Evolutionary conservation across 1,140 invertebrate genomes (phyloP), one percentile per base, ranked within the genome.

Genomic region (Drosophila tropicalis): DNA sequence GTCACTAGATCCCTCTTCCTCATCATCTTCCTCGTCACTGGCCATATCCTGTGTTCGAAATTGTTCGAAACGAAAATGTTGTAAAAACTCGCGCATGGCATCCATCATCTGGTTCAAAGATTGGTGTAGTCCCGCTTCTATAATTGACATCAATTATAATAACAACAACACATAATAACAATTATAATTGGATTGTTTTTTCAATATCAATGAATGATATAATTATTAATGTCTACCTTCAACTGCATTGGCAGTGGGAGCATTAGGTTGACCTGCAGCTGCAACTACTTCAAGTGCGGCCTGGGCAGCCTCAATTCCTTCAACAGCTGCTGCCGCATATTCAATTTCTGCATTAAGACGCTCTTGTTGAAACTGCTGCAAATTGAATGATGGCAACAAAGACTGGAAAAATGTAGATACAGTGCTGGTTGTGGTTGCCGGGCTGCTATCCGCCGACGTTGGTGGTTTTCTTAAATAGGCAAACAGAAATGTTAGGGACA

Each of bases 11-110:
- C 92, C 92, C 62, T 93, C 93, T 58, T 93, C 92, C 60, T 93
- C 93, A 60, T 93, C 92, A 17, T 92, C 90, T 44, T 92, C 90
- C 40, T 92, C 92, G 66, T 90, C 81, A 86, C 91, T 77, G 90
- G 93, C 93, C 17, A 91, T 92, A 63, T 93, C 92, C 39, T 91
- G 92, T 12, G 93, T 90, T 3, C 77, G 75, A 40, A 87, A 62
- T 5, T 90, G 76, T 63, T 92, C 91, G 32, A 94, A 90, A 40
- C 94, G 93, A 51, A 96, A 94, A 83, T 95, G 95, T 65, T 94
- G 94, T 9, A 96, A 87, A 40, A 96, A 92, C 80, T 96, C 95
- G 17, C 95, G 90, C 95, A 96, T 96, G 2, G 95, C 95, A 81
- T 95, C 95, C 67, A 96, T 93, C 32, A 96, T 92, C 1, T 93